Base-by-base conservation (phyloP, 2,888 invertebrate species). In the Drosophila percnosoma region DNA sequence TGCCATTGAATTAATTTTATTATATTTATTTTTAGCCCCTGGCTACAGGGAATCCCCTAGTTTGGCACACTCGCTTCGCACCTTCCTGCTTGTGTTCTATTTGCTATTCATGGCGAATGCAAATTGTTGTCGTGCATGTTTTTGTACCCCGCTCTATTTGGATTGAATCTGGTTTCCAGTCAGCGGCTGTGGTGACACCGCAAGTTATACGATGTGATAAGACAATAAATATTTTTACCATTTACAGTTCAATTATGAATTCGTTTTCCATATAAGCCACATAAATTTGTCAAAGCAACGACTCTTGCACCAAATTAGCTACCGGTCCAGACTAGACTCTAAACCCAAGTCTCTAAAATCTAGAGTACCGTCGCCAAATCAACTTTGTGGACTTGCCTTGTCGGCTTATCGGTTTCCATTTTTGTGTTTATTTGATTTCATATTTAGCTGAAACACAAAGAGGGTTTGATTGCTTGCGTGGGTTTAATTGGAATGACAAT, bases 121-220 rank as follows among this genome's bases (percentile, higher is more conserved):
- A 73, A 82, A 73, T 83, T 81, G 75, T 72, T 75, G 82, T 70
- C 72, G 60, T 73, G 66, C 73, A 65, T 75, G 80, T 80, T 77
- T 77, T 77, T 67, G 54, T 62, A 48, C 31, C 48, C 61, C 45
- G 69, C 59, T 81, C 75, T 53, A 67, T 84, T 65, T 68, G 68
- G 59, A 51, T 73, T 38, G 45, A 73, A 78, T 73, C 82, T 63
- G 72, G 80, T 73, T 79, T 80, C 31, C 52, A 57, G 24, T 10
- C 53, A 34, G 15, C 49, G 82, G 64, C 66, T 90, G 91, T 92
- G 83, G 91, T 92, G 91, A 92, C 91, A 91, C 80, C 74, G 80
- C 85, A 87, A 92, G 92, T 91, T 92, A 91, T 91, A 92, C 92
- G 91, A 92, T 91, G 91, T 91, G 92, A 92, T 91, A 91, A 92